phyloP scores from a whole-genome alignment of 2,888 invertebrate genomes.

The Tuberolachnus salignus region DNA sequence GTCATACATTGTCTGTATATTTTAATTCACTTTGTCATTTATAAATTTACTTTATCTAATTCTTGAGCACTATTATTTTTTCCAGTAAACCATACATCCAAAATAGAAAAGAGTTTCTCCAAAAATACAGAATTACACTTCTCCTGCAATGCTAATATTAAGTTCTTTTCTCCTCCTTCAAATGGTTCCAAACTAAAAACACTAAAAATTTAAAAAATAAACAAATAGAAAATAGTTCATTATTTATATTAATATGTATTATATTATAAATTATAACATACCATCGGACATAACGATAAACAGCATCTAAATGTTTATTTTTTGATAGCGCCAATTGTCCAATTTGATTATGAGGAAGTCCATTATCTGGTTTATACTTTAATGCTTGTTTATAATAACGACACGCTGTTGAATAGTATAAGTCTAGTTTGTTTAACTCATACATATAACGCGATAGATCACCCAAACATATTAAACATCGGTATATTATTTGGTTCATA shows the following conservation, averaged over 20 bases:
- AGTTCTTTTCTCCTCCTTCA: constrained; percentile 88
- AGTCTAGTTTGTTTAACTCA: constrained; percentile 72
- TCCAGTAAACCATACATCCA: constrained; percentile 39
- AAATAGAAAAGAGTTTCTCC: constrained; percentile 33
- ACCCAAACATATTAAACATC: constrained; percentile 86
- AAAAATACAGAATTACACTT: constrained; percentile 22
- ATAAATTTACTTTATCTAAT: constrained; percentile 40
- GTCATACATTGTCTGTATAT: not conserved
- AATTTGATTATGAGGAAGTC: constrained; percentile 94
- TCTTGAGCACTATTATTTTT: constrained; percentile 24
- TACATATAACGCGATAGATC: constrained; percentile 87
- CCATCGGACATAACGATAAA: constrained; percentile 81
- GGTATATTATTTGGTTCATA: constrained; percentile 72
- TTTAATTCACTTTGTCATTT: not conserved
- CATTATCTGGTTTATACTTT: constrained; percentile 76
- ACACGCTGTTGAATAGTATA: constrained; percentile 74
- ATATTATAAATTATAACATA: constrained; percentile 62
- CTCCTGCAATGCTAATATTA: constrained; percentile 70
- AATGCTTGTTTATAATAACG: constrained; percentile 86
- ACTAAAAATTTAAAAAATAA: constrained; percentile 61
- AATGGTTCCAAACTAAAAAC: constrained; percentile 77
- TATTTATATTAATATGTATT: not conserved
- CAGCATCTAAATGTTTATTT: constrained; percentile 82
- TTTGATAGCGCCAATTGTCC: constrained; percentile 83
- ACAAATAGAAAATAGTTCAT: not conserved